Base-by-base conservation (phyloP, 92 coral and sea anemone genomes). In the Montipora capitata region DNA sequence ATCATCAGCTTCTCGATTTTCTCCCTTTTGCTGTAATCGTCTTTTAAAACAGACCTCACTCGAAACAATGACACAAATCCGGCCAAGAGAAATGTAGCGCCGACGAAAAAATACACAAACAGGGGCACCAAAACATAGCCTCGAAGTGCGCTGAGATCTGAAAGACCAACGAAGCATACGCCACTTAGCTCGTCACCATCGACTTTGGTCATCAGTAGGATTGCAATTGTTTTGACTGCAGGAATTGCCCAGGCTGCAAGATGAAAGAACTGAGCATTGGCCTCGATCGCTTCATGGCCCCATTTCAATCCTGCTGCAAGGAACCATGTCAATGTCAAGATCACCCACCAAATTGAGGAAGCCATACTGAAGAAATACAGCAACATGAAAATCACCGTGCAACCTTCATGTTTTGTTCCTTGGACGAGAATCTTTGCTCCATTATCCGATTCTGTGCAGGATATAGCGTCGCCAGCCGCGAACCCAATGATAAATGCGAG, bases 181-280 rank as follows among this genome's bases (percentile, higher is more conserved):
- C 99, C 99, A 87, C 98, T 98, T 12, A 98, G 64, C 64, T 98
- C 99, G 70, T 98, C 99, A 54, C 99, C 99, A 64, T 98, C 99
- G 14, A 98, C 99, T 84, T 98, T 95, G 16, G 98, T 96, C 96
- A 98, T 92, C 67, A 98, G 82, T 38, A 98, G 91, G 68, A 98
- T 90, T 8, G 99, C 99, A 42, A 98, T 98, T 61, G 99, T 98
- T 81, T 98, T 98, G 56, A 98, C 99, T 11, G 99, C 99, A 17
- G 99, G 99, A 52, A 98, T 96, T 18, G 98, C 99, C 99, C 99
- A 98, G 74, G 99, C 99, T 15, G 98, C 99, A n/a, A 98, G 90
- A 56, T 98, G 99, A 79, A 98, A 98, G 93, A 98, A 98, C 77
- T 98, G 99, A 0, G 99, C 94, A 83, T 98, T 98, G 56, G 98